Base-by-base conservation (phyloP, 2,797 vertebrate genomes). In the Dicrostonyx torquatus region DNA sequence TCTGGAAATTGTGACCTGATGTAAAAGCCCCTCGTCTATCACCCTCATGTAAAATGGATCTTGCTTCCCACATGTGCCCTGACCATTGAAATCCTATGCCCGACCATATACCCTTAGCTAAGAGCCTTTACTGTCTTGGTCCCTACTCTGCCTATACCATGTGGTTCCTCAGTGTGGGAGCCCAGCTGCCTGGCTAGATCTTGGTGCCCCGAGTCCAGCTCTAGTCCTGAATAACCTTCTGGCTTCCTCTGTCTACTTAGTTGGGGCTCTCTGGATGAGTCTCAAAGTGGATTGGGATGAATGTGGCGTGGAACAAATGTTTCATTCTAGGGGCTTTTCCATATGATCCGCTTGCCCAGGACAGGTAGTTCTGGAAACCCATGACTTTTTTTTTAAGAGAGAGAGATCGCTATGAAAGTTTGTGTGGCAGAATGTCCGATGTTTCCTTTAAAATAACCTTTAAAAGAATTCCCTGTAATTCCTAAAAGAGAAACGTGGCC, bases 361-460 rank as follows among this genome's bases (percentile, higher is more conserved):
- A 87, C 34, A 43, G 53, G 34, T 53, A 58, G 82, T 82, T 94
- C 62, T 95, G 48, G 77, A 68, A 93, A 68, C 60, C 84, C 22
- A 34, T 11, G 45, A 50, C 43, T 93, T 68, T 89, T 20, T 77
- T 53, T 37, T 70, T 55, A 40, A 48, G 86, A 62, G 40, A 87
- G 26, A 37, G 0, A 75, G 50, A 40, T 53, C 14, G 8, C 83
- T 89, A 34, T 89, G 76, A 94, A 95, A 70, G 8, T 53, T 48
- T 50, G 0, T 48, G 78, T 29, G 37, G 10, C 24, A 18, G 53
- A 40, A 84, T 34, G 40, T 66, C 43, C 3, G 7, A 34, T 72
- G 37, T 73, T 87, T 96, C 88, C 45, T 94, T 93, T 94, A 91
- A 93, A 58, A 82, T 50, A 73, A 58, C 77, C 62, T 96, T 94